A percentile compares a stretch with the other conserved stretches of the same genome.
These are phyloP conservation scores for Macquaria australasica DNA, from an alignment of 2,113 vertebrate genomes.

Conservation along the genomic window DNA sequence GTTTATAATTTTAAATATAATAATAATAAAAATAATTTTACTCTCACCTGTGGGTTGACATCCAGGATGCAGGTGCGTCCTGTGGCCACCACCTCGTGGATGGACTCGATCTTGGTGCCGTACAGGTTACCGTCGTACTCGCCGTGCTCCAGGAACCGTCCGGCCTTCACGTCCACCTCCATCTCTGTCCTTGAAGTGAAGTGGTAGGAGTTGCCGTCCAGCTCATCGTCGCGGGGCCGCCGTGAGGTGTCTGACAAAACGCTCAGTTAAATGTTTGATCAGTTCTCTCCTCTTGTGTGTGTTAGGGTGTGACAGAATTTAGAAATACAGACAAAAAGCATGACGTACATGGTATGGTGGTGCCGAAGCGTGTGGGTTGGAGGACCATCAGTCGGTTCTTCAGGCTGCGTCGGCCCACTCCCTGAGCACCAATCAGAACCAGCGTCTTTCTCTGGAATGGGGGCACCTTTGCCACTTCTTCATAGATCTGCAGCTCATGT, in stretches of 20 bases:
- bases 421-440: constrained; percentile 97
- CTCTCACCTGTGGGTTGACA: constrained; percentile 94
- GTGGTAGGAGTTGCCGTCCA: constrained; percentile 93
- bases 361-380: constrained; percentile 93
- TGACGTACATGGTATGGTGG: constrained; percentile 93
- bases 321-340: not conserved
- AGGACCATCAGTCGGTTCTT: constrained; percentile 96
- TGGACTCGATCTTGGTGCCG: constrained; percentile 97
- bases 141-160: constrained; percentile 96
- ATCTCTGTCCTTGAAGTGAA: constrained; percentile 95
- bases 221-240: constrained; percentile 93
- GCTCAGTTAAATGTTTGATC: not conserved
- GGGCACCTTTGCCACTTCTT: constrained; percentile 97
- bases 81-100: constrained; percentile 93
- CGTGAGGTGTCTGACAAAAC: constrained; percentile 91
- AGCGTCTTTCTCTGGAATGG: constrained; percentile 97
- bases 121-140: constrained; percentile 99
- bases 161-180: constrained; percentile 94
- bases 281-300: not conserved
- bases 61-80: constrained; percentile 97
- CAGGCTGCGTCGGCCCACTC: constrained; percentile 96
- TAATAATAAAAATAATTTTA: no score
- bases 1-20: no score
- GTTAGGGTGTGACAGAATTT: no score
- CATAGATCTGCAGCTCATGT: constrained; percentile 98